Evolutionary conservation across 2,888 invertebrate species (phyloP).

Genomic region (Heliconius aoede): DNA sequence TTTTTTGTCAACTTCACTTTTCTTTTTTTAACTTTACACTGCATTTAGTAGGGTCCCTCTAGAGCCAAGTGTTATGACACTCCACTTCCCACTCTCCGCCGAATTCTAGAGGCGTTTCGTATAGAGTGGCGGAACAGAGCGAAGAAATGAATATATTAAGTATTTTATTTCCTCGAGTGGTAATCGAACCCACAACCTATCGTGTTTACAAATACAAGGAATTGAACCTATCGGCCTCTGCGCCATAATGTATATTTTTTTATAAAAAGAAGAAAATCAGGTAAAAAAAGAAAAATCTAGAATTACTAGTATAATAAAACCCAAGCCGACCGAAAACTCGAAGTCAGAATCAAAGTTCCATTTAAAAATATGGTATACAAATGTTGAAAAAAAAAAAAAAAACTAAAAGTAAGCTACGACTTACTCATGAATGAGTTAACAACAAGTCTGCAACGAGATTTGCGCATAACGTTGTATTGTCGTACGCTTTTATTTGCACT

Average conservation of each 20-base stretch:
- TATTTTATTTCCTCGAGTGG: background rate
- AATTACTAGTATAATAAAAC: background rate
- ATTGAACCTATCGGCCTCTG: background rate
- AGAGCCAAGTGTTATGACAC: background rate
- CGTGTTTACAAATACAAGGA: background rate
- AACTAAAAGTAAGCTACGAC: conserved; percentile 13
- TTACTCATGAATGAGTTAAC: conserved; percentile 27
- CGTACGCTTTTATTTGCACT: conserved; percentile 13
- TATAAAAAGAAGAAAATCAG: too few relatives aligned
- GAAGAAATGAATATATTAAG: background rate
- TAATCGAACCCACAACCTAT: background rate
- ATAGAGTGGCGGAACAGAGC: too few relatives aligned
- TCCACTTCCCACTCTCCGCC: background rate
- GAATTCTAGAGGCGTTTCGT: background rate
- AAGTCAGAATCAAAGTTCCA: background rate
- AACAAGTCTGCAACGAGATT: conserved; percentile 29
- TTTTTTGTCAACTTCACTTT: too few relatives aligned
- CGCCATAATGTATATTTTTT: background rate
- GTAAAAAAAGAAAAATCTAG: too few relatives aligned
- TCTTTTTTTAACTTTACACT: too few relatives aligned
- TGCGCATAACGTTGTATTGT: conserved; percentile 24
- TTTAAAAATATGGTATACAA: background rate
- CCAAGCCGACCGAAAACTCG: background rate
- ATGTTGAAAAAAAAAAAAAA: conserved; percentile 8
- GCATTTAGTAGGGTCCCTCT: background rate